A percentile compares a stretch with the other conserved stretches of the same genome.
Conservation (phyloP, 2,113 vertebrate genomes). For the Scytalopus superciliaris region DNA sequence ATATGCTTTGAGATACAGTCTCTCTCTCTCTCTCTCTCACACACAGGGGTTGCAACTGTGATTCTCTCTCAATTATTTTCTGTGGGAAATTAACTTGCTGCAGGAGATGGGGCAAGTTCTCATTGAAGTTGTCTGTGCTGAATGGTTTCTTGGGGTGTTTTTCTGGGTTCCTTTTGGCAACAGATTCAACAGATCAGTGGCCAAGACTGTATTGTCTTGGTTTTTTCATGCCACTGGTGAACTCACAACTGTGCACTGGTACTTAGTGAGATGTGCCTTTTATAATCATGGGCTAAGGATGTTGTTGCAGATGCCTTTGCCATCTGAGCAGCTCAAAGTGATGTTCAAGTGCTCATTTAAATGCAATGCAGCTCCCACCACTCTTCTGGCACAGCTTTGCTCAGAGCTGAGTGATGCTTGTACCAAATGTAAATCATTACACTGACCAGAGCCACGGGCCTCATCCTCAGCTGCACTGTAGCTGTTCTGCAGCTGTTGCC, state of each 20-base stretch:
- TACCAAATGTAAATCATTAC: not conserved
- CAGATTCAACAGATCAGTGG: not conserved
- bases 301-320: not conserved
- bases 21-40: not conserved
- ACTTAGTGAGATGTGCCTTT: not conserved
- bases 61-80: conserved; percentile 26
- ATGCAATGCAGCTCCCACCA: not conserved
- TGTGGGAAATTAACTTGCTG: conserved; percentile 45
- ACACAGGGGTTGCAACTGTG: not conserved
- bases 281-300: not conserved
- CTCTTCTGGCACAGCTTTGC: not conserved
- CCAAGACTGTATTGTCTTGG: conserved; percentile 2
- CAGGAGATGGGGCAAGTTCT: not conserved
- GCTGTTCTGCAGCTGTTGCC: not conserved
- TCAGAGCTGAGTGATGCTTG: fast-evolving
- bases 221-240: not conserved
- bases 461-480: not conserved
- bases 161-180: not conserved
- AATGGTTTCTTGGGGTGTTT: not conserved
- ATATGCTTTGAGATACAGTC: conserved; percentile 7
- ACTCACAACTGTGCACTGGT: not conserved
- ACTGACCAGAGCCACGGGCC: not conserved
- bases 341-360: conserved; percentile 33
- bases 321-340: not conserved
- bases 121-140: not conserved